Percentiles rank a stretch among this genome's conserved stretches.
Evolutionary conservation across 2,113 vertebrate genomes (phyloP).

Genomic region (Dipodomys ordii): DNA sequence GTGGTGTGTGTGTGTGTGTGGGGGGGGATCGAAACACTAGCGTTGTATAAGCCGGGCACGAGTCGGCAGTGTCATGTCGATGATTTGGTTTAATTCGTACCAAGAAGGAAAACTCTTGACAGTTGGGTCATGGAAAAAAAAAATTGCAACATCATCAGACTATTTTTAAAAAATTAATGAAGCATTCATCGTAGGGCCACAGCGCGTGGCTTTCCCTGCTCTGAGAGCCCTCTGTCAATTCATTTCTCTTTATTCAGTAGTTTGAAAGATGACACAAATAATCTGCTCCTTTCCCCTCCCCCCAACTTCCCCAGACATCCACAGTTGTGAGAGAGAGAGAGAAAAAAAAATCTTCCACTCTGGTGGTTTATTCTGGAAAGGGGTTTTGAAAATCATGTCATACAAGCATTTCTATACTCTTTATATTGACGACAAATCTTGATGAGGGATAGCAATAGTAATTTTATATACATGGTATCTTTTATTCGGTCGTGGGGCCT

Average conservation of each 20-base stretch:
- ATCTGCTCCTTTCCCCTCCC: neutral
- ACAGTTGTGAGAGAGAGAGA: neutral
- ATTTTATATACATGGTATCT: slow-evolving; percentile 30
- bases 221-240: neutral
- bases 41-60: neutral
- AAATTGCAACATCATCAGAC: slow-evolving; percentile 80
- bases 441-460: neutral
- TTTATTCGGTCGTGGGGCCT: too few species aligned
- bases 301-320: neutral
- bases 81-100: neutral
- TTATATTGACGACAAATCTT: slow-evolving; percentile 33
- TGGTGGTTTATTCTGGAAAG: slow-evolving; percentile 34
- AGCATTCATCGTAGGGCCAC: slow-evolving; percentile 45
- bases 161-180: slow-evolving; percentile 81
- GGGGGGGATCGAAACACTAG: neutral
- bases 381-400: neutral
- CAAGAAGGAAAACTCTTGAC: slow-evolving; percentile 35
- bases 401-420: neutral
- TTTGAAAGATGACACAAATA: neutral
- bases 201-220: slow-evolving; percentile 25
- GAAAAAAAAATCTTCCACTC: neutral
- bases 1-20: too few species aligned
- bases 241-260: neutral
- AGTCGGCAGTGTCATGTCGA: neutral
- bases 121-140: slow-evolving; percentile 75